Evolutionary conservation across 1,140 invertebrate species (phyloP).

Genomic region (Solen grandis): DNA sequence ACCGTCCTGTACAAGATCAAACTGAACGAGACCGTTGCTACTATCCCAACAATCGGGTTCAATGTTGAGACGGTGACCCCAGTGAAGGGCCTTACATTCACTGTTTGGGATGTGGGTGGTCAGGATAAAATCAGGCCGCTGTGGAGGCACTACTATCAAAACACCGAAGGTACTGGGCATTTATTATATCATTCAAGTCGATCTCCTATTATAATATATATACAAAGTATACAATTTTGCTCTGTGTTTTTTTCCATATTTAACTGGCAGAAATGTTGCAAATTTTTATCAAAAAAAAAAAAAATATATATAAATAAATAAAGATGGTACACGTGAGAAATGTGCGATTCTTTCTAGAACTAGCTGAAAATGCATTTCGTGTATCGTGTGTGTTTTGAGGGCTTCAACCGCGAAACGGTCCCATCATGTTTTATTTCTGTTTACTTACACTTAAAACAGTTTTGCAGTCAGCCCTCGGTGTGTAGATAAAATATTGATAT

Average conservation of each 20-base stretch:
- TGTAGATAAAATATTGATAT: neutral
- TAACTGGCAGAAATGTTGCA: neutral
- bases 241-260: neutral
- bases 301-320: too few species aligned
- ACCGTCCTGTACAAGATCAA: constrained; percentile 99
- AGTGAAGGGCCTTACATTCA: too few species aligned
- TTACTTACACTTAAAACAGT: too few species aligned
- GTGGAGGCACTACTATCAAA: constrained; percentile 87
- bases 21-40: constrained; percentile 86
- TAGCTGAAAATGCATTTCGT: neutral
- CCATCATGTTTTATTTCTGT: neutral
- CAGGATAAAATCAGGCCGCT: too few species aligned
- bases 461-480: neutral
- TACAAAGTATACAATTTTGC: neutral
- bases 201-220: neutral
- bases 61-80: too few species aligned
- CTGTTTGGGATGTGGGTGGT: constrained; percentile 82
- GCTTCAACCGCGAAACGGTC: neutral
- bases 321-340: neutral
- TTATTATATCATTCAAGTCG: neutral
- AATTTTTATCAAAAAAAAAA: neutral
- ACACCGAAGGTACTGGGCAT: constrained; percentile 65
- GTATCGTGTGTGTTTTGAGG: neutral
- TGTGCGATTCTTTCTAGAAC: neutral
- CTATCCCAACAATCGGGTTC: constrained; percentile 79